Base-by-base conservation (phyloP, 2,888 invertebrate genomes). In the Linyphia triangularis region DNA sequence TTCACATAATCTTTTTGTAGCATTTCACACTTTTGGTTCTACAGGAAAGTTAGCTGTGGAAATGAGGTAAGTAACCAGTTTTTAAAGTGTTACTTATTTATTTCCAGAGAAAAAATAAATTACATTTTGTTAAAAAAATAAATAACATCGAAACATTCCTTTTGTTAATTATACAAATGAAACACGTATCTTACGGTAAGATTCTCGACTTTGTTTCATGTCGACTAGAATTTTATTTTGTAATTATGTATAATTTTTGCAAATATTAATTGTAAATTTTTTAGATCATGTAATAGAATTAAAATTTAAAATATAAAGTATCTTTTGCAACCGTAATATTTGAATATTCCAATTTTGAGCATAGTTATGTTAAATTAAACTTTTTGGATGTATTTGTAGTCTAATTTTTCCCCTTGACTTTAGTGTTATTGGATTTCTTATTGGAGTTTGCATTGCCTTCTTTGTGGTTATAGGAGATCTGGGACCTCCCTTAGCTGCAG, bases 391-490 rank as follows among this genome's bases (percentile, higher is more conserved):
- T 3, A 59, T 33, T 40, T 7, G 40, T 19, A 33, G 19, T 37
- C 22, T 22, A 22, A n/a, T 6, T 30, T 30, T 19, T 9, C 10
- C 22, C 22, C 22, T 69, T 26, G 24, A 13, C 91, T 91, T 19
- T 90, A 93, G 98, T 90, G 97, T 98, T 91, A 97, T 99, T 91
- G 97, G 98, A 0, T 97, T 98, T 92, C 94, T 99, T 73, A 94
- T 99, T 93, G 99, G 99, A 10, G 98, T 98, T 0, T 97, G 98
- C 91, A 96, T 99, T 79, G 98, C 99, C 4, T 99, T 97, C 93
- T 97, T 98, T 93, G 98, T 99, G 22, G 97, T 99, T n/a, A 97
- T 99, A 90, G 99, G 99, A 0, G 99, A 99, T 92, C 94, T 99
- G 67, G 98, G 98, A 0, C 99, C 99, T 22, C 96, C 96, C 92